Base-by-base conservation (phyloP, 2,888 invertebrate species). In the Gastrophysa polygoni region DNA sequence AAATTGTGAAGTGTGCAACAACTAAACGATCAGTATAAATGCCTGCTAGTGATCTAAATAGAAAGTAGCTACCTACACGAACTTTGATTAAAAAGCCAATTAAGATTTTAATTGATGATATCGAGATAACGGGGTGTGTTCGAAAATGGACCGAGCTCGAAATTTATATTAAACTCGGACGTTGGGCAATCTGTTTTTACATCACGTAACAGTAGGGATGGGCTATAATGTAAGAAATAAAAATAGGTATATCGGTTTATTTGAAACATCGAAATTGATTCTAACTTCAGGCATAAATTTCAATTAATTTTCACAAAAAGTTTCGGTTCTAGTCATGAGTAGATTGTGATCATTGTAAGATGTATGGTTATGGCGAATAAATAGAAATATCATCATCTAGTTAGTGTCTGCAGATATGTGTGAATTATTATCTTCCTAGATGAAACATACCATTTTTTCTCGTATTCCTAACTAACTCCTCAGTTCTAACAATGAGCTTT, bases 191-290 rank as follows among this genome's bases (percentile, higher is more conserved):
- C 29, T 43, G 43, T 29, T 28, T 16, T 54, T 54, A 38, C 38
- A 54, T 44, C 54, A 44, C 44, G 54, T 43, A 43, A 43, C 43
- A 43, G 43, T 21, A 54, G 43, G 43, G 16, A 38, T 54, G 54
- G 17, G 11, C 24, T 17, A 54, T 54, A 54, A 54, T 54, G 59
- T 48, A 47, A 46, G n/a, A n/a, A n/a, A n/a, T n/a, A n/a, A n/a
- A n/a, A n/a, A n/a, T n/a, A n/a, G n/a, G n/a, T 46, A 51, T 61
- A 57, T 61, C 43, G 34, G 43, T 47, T 57, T 57, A 57, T 57
- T 57, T 47, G 57, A 57, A n/a, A n/a, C n/a, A 61, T 61, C 57
- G 34, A 57, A 61, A 61, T 61, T n/a, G n/a, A n/a, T n/a, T n/a
- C n/a, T n/a, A n/a, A n/a, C n/a, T n/a, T n/a, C n/a, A n/a, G n/a